Conservation (phyloP, 2,113 vertebrate genomes). For the Trinectes maculatus region DNA sequence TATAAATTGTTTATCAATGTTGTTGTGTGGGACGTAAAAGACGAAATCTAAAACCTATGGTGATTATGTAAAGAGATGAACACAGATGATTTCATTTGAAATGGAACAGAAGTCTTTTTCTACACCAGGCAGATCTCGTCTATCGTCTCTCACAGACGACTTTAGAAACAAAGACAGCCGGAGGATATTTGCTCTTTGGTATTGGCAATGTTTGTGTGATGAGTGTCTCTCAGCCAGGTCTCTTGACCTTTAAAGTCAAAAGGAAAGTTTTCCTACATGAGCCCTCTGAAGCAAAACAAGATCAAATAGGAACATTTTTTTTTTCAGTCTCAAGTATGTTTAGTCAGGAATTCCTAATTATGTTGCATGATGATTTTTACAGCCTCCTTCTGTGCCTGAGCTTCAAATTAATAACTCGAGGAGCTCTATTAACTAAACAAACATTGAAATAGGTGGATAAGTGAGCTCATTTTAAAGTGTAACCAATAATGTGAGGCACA, state of each 20-base stretch:
- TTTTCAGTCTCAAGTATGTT: background rate
- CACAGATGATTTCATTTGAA: constrained; percentile 6
- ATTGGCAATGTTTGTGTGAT: background rate
- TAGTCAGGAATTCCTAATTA: background rate
- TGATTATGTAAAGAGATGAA: background rate
- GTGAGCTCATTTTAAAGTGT: constrained; percentile 34
- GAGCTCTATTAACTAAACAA: constrained; percentile 35
- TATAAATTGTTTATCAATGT: background rate
- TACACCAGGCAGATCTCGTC: constrained; percentile 2
- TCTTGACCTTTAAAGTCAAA: background rate
- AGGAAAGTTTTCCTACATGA: background rate
- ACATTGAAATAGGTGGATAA: constrained; percentile 32
- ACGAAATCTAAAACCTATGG: background rate
- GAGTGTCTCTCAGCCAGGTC: background rate
- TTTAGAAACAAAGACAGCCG: constrained; percentile 30
- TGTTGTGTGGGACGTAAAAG: background rate
- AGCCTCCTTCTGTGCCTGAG: background rate
- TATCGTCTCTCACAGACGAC: constrained; percentile 20
- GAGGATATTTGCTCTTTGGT: background rate
- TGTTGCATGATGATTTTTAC: background rate
- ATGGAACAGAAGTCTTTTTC: no score
- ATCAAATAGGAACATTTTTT: background rate
- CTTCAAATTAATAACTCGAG: constrained; percentile 23
- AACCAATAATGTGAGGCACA: constrained; percentile 3
- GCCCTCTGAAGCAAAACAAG: background rate